Evolutionary conservation across 2,888 invertebrate species (phyloP).

Genomic region (Stenurella melanura): DNA sequence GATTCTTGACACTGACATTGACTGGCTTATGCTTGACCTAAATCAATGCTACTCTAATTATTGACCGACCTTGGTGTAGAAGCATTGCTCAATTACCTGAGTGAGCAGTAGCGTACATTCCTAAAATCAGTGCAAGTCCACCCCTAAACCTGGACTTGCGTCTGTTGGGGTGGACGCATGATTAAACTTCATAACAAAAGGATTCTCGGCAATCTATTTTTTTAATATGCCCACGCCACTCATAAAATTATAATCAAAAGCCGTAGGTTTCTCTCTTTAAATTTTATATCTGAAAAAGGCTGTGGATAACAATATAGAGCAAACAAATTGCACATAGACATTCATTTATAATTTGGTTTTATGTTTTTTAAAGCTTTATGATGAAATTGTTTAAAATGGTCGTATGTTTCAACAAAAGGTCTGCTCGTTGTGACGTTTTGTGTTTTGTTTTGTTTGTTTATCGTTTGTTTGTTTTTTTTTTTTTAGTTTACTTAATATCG

Average conservation of each 20-base stretch:
- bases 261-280: neutral
- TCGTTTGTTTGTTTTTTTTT: neutral
- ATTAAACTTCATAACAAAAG: conserved; percentile 29
- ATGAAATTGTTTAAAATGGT: conserved; percentile 39
- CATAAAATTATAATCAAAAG: neutral
- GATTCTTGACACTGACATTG: neutral
- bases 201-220: conserved; percentile 49
- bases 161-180: conserved; percentile 23
- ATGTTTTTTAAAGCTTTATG: conserved; percentile 13
- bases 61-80: neutral
- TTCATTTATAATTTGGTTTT: neutral
- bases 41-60: conserved; percentile 4
- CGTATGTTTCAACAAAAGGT: conserved; percentile 46
- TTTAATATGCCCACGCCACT: conserved; percentile 17
- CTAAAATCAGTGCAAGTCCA: conserved; percentile 41
- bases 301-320: neutral
- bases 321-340: neutral
- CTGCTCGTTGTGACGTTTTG: conserved; percentile 30
- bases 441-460: conserved; percentile 21
- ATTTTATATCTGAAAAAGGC: neutral
- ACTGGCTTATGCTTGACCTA: conserved; percentile 9
- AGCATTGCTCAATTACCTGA: neutral
- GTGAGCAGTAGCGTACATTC: conserved; percentile 33
- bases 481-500: conserved; percentile 13
- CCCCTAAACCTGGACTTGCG: conserved; percentile 24